Conservation (phyloP, 1,140 invertebrate species). For the Orius insidiosus region DNA sequence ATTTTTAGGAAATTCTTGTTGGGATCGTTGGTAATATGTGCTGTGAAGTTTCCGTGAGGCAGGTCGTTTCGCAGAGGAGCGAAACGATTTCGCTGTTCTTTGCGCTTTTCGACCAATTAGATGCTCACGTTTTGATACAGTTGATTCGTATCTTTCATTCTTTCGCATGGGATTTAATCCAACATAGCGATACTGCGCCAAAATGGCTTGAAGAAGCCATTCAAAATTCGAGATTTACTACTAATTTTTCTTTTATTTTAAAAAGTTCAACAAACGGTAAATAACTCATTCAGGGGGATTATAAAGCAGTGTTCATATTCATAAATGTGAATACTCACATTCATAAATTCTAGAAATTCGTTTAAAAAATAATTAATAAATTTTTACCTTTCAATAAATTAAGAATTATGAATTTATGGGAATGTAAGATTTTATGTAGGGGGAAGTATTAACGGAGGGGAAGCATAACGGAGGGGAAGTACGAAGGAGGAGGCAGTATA, state of each 20-base stretch:
- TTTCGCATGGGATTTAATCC: slow-evolving; percentile 27
- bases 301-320: too few species aligned
- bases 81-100: slow-evolving; percentile 33
- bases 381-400: too few species aligned
- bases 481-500: too few species aligned
- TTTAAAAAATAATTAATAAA: too few species aligned
- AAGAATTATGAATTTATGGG: too few species aligned
- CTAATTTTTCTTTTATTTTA: slow-evolving; percentile 41
- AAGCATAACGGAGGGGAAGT: too few species aligned
- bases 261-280: slow-evolving; percentile 44
- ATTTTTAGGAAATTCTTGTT: slow-evolving; percentile 42
- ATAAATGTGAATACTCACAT: too few species aligned
- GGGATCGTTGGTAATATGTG: slow-evolving; percentile 58
- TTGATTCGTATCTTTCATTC: slow-evolving; percentile 43
- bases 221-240: slow-evolving; percentile 30
- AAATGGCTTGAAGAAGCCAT: slow-evolving; percentile 31
- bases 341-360: too few species aligned
- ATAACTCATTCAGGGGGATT: too few species aligned
- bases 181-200: slow-evolving; percentile 26
- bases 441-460: too few species aligned
- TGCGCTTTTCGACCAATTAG: slow-evolving; percentile 23
- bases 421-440: too few species aligned
- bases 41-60: slow-evolving; percentile 32
- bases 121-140: slow-evolving; percentile 32
- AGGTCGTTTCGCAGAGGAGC: slow-evolving; percentile 28